Base-by-base conservation (phyloP, 1,140 invertebrate species). In the Pemphigus obesinymphae region DNA sequence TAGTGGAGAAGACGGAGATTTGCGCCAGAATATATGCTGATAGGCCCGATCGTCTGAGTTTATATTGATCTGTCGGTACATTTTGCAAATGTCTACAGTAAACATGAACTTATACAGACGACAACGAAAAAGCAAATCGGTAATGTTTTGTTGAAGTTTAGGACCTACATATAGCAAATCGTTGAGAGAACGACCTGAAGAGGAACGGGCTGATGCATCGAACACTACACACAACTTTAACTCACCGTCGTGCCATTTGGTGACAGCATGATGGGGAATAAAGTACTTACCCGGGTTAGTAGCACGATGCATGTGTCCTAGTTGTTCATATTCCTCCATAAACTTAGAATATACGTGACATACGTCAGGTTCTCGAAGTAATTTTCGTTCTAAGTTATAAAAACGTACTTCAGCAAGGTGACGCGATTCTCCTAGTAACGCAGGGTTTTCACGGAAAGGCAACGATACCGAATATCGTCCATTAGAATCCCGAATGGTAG, bases 261-360 rank as follows among this genome's bases (percentile, higher is more conserved):
- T 1, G n/a, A 83, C 78, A 23, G 68, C 78, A 43, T 84, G 83
- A 45, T 84, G 84, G 20, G 84, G 83, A 8, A 82, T 81, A 68
- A 34, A 53, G 40, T 73, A 82, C 31, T 17, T 29, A 23, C 81
- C 84, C 26, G 58, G 15, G 2, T 29, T 4, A 2, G 58, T 26
- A 2, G 58, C 58, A 26, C 13, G 3, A 23, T 13, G 7, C 58
- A 61, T 61, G 11, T 61, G 58, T 26, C 58, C 58, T 11, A 61
- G 23, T 7, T 61, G 8, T 61, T 26, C 23, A 61, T 61, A 61
- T 17, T 15, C n/a, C 3, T 15, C 13, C 50, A 53, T 53, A 53
- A 87, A 86, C 63, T 87, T 85, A 72, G 83, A 83, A 48, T 87
- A 87, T 70, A 85, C 84, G 82, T 84, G 31, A 82, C 78, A 84